These are phyloP conservation scores for Stenchaetothrips biformis DNA, from an alignment of 2,888 invertebrate species.

Conservation along the genomic window DNA sequence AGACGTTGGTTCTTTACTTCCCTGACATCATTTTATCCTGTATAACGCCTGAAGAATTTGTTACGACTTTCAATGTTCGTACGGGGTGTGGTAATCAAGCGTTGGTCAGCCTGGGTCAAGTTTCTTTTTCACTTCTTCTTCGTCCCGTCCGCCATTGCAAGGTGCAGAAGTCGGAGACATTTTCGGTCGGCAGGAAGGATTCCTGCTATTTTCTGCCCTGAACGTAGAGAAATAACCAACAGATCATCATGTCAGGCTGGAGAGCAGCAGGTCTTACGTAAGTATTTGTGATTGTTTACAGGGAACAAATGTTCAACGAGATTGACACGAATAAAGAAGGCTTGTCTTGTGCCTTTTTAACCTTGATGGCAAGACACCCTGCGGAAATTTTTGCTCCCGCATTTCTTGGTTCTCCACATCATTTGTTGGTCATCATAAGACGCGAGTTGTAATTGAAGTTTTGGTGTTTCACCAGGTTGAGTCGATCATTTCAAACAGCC, in stretches of 20 bases:
- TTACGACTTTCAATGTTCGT: no score
- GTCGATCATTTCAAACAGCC: no score
- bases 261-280: constrained; percentile 80
- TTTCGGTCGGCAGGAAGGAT: not conserved
- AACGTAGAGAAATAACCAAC: not conserved
- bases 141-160: not conserved
- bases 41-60: no score
- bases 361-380: not conserved
- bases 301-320: no score
- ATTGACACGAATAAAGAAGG: not conserved
- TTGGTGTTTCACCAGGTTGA: no score
- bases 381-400: no score
- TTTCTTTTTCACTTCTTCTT: not conserved
- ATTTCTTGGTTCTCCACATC: not conserved
- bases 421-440: no score
- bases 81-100: no score
- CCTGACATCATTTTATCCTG: no score
- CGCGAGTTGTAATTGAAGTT: no score
- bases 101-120: not conserved
- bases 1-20: no score
- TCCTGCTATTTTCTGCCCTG: not conserved
- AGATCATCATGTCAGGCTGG: constrained; percentile 65
- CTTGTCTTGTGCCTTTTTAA: constrained; percentile 5
- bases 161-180: not conserved
- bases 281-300: constrained; percentile 44